Base-by-base conservation (phyloP, 2,888 invertebrate species). In the Blomia tropicalis region DNA sequence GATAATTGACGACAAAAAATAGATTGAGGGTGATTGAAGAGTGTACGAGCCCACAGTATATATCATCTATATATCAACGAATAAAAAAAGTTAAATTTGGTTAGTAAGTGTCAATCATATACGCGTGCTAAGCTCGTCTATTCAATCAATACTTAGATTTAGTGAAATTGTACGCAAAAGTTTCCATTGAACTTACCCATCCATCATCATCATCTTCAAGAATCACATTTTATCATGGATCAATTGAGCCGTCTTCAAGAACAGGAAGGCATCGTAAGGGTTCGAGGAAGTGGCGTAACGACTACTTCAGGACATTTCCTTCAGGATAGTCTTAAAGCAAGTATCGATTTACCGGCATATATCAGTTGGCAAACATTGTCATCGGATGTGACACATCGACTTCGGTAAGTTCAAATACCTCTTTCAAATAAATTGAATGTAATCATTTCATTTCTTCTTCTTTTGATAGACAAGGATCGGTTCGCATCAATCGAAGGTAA, bases 311-410 rank as follows among this genome's bases (percentile, higher is more conserved):
- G 36, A 23, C 63, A 63, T 63, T 68, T 68, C 56, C 58, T 68
- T 30, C 66, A 66, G 43, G 68, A 68, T 47, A 68, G 68, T 60
- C 66, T 66, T 41, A 66, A 53, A 32, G 65, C 64, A 41, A 68
- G 68, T 56, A 65, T 69, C 25, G 69, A 69, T 41, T 67, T 67
- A 19, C 68, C 68, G 5, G 66, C 69, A 17, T 68, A 69, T 43
- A 68, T 69, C n/a, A 66, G 66, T 14, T 69, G 69, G 69, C 68
- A 69, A 43, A 69, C 68, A 14, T 54, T 69, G 19, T 68, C 68
- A 7, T 66, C 67, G 58, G 68, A 68, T 59, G 54, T 69, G 19
- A 64, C 67, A 11, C 66, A 67, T 36, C 66, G 66, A 56, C 47
- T 69, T 2, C 29, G 62, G 62, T 61, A 61, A 31, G 23, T 11